phyloP scores from a whole-genome alignment of 2,113 vertebrate genomes.

The Tenrec ecaudatus region DNA sequence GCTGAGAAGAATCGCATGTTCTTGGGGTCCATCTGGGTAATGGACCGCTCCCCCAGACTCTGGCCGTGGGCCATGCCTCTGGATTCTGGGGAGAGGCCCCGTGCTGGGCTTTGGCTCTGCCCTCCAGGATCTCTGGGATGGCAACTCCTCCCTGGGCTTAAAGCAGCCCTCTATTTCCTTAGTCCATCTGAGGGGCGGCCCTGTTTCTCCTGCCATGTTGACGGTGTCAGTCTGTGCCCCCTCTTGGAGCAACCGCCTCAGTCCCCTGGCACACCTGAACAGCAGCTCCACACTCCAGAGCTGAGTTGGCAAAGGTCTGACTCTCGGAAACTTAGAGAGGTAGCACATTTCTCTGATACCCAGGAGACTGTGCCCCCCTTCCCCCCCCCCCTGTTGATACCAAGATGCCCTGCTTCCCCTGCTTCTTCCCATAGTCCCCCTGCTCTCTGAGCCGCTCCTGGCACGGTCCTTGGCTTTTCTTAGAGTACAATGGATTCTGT shows the following conservation, averaged over 20 bases:
- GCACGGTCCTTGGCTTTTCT: background rate
- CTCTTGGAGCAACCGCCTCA: background rate
- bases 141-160: background rate
- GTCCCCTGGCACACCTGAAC: too few relatives aligned
- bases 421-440: background rate
- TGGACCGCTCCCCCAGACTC: too few relatives aligned
- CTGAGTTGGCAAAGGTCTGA: background rate
- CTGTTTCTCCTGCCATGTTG: background rate
- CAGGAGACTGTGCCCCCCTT: background rate
- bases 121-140: too few relatives aligned
- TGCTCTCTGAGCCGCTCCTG: background rate
- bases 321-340: too few relatives aligned
- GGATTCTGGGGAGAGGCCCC: too few relatives aligned
- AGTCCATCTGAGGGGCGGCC: background rate
- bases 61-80: too few relatives aligned
- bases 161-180: background rate
- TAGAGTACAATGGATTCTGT: background rate
- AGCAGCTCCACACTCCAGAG: background rate
- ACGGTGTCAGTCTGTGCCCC: background rate
- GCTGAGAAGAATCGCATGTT: too few relatives aligned
- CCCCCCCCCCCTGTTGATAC: background rate
- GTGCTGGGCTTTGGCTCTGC: too few relatives aligned
- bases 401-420: background rate
- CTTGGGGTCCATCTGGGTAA: too few relatives aligned
- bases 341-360: background rate